These are phyloP conservation scores for Callopanchax toddi DNA, from an alignment of 2,113 vertebrate species.

Conservation along the genomic window DNA sequence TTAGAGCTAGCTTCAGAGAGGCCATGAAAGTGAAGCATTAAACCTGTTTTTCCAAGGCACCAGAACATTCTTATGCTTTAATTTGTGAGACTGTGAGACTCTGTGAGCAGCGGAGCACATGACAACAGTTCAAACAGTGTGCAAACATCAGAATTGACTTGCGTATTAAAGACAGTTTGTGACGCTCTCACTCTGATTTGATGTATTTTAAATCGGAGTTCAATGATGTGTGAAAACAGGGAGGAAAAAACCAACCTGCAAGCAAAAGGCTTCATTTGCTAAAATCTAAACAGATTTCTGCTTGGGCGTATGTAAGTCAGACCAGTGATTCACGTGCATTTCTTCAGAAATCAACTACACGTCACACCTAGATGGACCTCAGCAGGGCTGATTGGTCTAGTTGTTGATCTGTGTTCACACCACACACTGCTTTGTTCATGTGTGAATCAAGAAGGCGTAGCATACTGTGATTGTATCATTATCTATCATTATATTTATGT, in stretches of 20 bases:
- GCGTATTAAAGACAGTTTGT: too few relatives aligned
- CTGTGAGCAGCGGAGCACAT: too few relatives aligned
- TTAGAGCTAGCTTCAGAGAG: too few relatives aligned
- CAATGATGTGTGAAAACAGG: too few relatives aligned
- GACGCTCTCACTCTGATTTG: too few relatives aligned
- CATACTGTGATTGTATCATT: background rate
- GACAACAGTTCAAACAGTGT: too few relatives aligned
- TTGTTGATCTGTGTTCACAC: background rate
- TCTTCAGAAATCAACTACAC: background rate
- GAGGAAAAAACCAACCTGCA: background rate
- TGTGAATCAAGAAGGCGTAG: background rate
- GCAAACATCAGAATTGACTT: too few relatives aligned
- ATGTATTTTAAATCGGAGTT: too few relatives aligned
- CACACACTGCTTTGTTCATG: background rate
- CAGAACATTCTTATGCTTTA: constrained; percentile 3
- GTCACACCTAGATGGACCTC: background rate
- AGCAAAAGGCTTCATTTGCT: background rate
- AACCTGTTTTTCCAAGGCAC: constrained; percentile 27
- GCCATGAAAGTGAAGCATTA: constrained; percentile 1
- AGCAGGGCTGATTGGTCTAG: too few relatives aligned
- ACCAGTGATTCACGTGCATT: background rate
- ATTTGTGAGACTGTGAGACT: background rate
- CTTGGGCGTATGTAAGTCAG: too few relatives aligned
- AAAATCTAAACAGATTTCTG: too few relatives aligned
- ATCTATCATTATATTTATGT: background rate